These are phyloP conservation scores for Leptopilina clavipes DNA, from an alignment of 1,140 invertebrate genomes.

Conservation along the genomic window DNA sequence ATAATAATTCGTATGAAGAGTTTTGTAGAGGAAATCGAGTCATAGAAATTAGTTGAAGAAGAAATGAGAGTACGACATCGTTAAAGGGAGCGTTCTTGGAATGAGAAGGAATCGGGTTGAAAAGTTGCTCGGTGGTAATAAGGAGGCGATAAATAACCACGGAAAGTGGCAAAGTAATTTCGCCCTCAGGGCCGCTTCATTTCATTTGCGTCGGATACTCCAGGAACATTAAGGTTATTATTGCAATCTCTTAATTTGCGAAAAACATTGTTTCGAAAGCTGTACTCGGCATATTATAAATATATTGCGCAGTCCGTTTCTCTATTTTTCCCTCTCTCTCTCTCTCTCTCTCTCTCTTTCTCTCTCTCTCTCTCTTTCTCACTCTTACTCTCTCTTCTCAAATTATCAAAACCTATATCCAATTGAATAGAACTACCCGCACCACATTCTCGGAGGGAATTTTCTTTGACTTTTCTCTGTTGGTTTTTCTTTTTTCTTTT, in stretches of 20 bases:
- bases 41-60: slow-evolving; percentile 1
- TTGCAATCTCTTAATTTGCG: slow-evolving; percentile 73
- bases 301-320: too few relatives aligned
- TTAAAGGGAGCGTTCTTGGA: slow-evolving; percentile 6
- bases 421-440: not conserved
- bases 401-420: not conserved
- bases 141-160: slow-evolving; percentile 69
- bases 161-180: slow-evolving; percentile 72
- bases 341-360: too few relatives aligned
- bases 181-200: slow-evolving; percentile 51
- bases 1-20: not conserved
- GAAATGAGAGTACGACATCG: slow-evolving; percentile 10
- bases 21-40: not conserved
- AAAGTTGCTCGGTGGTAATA: slow-evolving; percentile 60
- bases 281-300: not conserved
- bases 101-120: slow-evolving; percentile 19
- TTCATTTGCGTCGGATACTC: slow-evolving; percentile 51
- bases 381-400: too few relatives aligned
- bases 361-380: not conserved
- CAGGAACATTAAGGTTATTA: slow-evolving; percentile 70
- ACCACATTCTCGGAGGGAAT: too few relatives aligned
- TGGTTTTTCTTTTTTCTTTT: not conserved
- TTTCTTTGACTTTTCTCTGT: slow-evolving; percentile 4
- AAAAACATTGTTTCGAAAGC: slow-evolving; percentile 64
- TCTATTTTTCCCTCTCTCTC: too few relatives aligned